Percentiles rank a stretch among this genome's conserved stretches.
These are phyloP conservation scores for Drosophila mauritiana DNA, from an alignment of 1,140 invertebrate genomes.

Conservation along the genomic window DNA sequence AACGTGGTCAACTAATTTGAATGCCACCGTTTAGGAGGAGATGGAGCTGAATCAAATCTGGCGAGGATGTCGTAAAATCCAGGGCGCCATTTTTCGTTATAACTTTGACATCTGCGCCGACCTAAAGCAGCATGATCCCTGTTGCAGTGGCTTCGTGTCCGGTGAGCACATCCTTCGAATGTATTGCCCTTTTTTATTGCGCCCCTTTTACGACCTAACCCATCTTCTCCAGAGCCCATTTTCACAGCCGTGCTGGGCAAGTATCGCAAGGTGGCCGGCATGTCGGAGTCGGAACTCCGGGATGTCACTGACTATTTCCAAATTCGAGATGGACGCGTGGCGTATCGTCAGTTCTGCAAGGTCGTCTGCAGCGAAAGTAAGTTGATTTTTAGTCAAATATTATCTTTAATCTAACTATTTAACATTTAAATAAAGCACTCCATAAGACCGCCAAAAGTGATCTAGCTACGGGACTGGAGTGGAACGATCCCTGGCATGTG, in stretches of 20 bases:
- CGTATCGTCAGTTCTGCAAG: conserved; percentile 89
- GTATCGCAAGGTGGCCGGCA: conserved; percentile 87
- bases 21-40: conserved; percentile 50
- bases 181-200: conserved; percentile 35
- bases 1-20: conserved; percentile 46
- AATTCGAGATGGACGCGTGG: conserved; percentile 89
- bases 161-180: conserved; percentile 84
- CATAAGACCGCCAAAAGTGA: conserved; percentile 85
- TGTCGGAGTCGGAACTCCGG: conserved; percentile 88
- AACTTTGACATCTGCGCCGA: conserved; percentile 89
- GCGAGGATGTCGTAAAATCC: conserved; percentile 91
- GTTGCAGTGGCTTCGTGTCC: conserved; percentile 88
- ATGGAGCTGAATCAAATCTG: conserved; percentile 86
- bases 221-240: conserved; percentile 87
- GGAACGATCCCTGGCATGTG: conserved; percentile 87
- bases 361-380: conserved; percentile 87
- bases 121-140: conserved; percentile 88
- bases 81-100: conserved; percentile 88
- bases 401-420: background rate
- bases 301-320: conserved; percentile 90
- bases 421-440: conserved; percentile 25
- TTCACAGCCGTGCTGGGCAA: conserved; percentile 89
- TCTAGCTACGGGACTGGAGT: conserved; percentile 86
- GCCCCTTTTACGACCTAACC: conserved; percentile 44
- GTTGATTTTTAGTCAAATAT: background rate